These are phyloP conservation scores for Agapetus fuscipes DNA, from an alignment of 2,888 invertebrate species.

Conservation along the genomic window DNA sequence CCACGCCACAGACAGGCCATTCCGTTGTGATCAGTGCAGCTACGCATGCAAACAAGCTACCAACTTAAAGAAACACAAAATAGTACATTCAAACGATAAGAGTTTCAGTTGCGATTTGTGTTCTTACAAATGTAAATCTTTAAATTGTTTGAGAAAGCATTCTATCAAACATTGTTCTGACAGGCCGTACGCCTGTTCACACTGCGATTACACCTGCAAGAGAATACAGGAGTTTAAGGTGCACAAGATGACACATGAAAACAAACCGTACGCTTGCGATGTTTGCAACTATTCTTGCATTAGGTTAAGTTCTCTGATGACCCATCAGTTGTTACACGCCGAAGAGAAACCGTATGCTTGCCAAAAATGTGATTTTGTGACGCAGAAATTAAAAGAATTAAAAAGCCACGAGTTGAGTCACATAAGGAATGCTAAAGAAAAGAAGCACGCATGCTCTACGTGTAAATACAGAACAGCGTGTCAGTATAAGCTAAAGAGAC, in stretches of 20 bases:
- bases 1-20: no score
- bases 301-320: neutral
- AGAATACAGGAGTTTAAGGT: neutral
- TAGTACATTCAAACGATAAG: neutral
- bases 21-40: neutral
- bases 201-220: no score
- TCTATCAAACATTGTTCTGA: neutral
- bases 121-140: neutral
- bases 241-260: neutral
- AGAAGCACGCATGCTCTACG: no score
- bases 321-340: neutral
- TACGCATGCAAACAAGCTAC: neutral
- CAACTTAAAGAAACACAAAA: constrained; percentile 1
- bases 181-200: neutral
- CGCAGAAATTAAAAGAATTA: no score
- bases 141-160: neutral
- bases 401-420: neutral
- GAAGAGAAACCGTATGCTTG: neutral
- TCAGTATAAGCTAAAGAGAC: no score
- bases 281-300: neutral
- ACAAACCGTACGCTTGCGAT: neutral
- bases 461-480: no score
- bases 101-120: neutral
- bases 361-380: neutral
- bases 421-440: no score